Evolutionary conservation across 2,888 invertebrate genomes (phyloP).

Genomic region (Eupithecia pulchellata): DNA sequence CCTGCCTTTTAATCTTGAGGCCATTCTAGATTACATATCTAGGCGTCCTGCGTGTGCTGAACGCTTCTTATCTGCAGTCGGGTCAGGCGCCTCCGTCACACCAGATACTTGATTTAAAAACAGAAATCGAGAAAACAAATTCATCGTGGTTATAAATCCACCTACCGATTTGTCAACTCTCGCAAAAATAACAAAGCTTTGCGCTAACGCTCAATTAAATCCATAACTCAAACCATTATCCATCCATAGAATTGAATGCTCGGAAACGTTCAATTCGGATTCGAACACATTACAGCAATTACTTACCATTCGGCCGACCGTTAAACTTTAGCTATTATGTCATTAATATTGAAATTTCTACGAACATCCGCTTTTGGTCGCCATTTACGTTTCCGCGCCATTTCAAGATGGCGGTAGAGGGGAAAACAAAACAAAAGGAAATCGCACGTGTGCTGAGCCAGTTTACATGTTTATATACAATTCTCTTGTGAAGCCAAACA

Average conservation of each 20-base stretch:
- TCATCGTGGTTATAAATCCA: background rate
- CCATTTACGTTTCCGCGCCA: constrained; percentile 61
- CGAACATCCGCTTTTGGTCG: constrained; percentile 49
- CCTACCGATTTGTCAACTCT: background rate
- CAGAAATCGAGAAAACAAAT: background rate
- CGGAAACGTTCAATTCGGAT: constrained; percentile 55
- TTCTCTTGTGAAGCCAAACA: constrained; percentile 33
- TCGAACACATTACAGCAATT: constrained; percentile 66
- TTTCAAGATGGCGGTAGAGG: constrained; percentile 58
- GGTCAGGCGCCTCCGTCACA: constrained; percentile 42
- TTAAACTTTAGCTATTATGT: constrained; percentile 77
- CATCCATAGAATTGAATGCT: constrained; percentile 51
- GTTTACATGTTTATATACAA: constrained; percentile 55
- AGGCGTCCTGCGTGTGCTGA: constrained; percentile 46
- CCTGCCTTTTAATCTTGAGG: constrained; percentile 46
- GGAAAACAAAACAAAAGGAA: constrained; percentile 49
- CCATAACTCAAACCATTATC: constrained; percentile 30
- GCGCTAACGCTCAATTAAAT: constrained; percentile 26
- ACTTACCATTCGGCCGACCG: constrained; percentile 69
- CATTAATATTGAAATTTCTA: constrained; percentile 72
- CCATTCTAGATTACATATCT: constrained; percentile 41
- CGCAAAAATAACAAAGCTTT: background rate
- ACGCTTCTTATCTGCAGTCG: constrained; percentile 45
- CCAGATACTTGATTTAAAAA: background rate
- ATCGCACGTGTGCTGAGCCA: constrained; percentile 58